Evolutionary conservation across 2,797 vertebrate species (phyloP), one percentile per base, ranked within the genome.

Genomic region (Bothrops alternatus): DNA sequence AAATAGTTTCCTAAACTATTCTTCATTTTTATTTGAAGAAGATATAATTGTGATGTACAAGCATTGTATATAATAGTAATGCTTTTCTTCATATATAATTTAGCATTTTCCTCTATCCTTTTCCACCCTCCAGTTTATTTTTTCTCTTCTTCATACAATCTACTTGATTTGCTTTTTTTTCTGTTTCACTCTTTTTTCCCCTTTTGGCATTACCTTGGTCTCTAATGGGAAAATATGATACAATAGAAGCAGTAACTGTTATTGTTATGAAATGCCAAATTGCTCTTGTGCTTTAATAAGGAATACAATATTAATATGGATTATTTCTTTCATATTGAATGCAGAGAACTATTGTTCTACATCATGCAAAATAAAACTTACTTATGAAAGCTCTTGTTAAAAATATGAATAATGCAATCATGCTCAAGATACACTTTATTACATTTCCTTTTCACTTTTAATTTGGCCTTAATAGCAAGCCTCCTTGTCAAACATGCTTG

Each of bases 301-400:
- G 32, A 58, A 60, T 37, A 26, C 57, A 88, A 20, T 42, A 25
- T 88, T 60, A 23, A 50, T n/a, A 53, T 12, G 16, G 86, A 47
- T 32, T 42, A 32, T 93, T 61, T 85, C 12, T 37, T 89, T 65
- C 28, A 57, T 53, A 25, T 50, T 73, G 53, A 87, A 0, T 0
- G 7, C 8, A 12, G 23, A 91, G 0, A n/a, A 2, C 28, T 0
- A 8, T 58, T 42, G 32, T 1, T 11, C 6, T 16, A 1, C 32
- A 0, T 0, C 12, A 89, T 61, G 1, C 90, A 61, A 61, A 90
- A 13, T 85, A 53, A 2, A 18, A 87, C 61, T 47, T 73, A 55
- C n/a, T 57, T 53, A 86, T 69, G 37, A 18, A 58, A 63, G 25
- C 7, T 50, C 85, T 56, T 47, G 1, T 32, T 87, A 55, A 20